phyloP scores from a whole-genome alignment of 2,113 vertebrate genomes.

The Serinus canaria region DNA sequence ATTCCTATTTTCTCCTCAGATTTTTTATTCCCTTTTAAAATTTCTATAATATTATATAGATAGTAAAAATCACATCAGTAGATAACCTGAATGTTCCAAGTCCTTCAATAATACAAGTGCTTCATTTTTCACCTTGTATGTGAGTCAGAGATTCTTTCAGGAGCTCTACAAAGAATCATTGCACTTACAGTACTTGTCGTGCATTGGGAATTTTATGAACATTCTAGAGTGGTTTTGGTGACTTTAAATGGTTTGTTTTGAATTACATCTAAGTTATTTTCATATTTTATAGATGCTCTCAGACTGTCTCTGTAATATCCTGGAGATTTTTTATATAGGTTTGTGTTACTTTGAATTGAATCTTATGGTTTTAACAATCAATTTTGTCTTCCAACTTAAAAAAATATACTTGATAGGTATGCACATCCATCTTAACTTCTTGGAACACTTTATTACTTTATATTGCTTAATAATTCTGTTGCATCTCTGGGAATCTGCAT shows the following conservation, averaged over 20 bases:
- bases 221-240: background rate
- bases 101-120: background rate
- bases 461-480: background rate
- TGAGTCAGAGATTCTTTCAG: background rate
- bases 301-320: background rate
- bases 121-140: background rate
- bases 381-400: background rate
- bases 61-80: background rate
- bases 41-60: background rate
- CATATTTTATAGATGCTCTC: background rate
- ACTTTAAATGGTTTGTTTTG: background rate
- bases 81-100: background rate
- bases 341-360: background rate
- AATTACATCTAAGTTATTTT: background rate
- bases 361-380: background rate
- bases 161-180: background rate
- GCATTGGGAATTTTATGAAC: background rate
- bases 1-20: background rate
- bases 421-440: background rate
- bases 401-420: background rate
- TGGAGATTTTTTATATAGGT: background rate
- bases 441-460: background rate
- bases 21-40: background rate
- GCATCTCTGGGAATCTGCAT: background rate
- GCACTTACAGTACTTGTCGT: background rate